Evolutionary conservation across 2,888 invertebrate genomes (phyloP), one percentile per base, ranked within the genome.

Genomic region (Eudemis profundana): DNA sequence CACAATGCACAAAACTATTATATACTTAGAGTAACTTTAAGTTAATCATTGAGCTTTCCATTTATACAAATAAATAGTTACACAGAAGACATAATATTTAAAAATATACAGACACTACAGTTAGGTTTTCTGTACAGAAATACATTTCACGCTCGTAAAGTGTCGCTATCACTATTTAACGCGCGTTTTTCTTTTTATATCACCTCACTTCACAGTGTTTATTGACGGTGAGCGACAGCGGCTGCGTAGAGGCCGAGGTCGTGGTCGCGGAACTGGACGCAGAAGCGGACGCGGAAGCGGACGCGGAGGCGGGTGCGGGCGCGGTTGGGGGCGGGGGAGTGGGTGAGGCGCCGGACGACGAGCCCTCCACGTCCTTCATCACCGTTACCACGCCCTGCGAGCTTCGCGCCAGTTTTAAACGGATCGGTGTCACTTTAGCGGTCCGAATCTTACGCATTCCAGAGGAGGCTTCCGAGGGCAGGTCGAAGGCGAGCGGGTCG

Each of bases 131-230:
- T 79, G 76, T 78, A 75, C 73, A 78, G 33, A 51, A 57, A 72
- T 75, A 79, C 76, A 80, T 81, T 82, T 78, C 70, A 78, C 73
- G 72, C 74, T 76, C 71, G 42, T 17, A 14, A 10, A 57, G 42
- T 59, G 57, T 59, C 50, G 27, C 27, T 50, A 47, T 64, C 50
- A 59, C 64, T 44, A 29, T 15, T 49, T 54, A 59, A 51, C 44
- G 59, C 50, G 64, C 51, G 57, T 51, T 44, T 44, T 51, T 64
- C 84, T 51, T 64, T 84, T 83, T 87, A 89, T 95, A 96, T 97
- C 96, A 96, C 94, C 96, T 96, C 94, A 96, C 96, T 94, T 96
- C 96, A 92, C 96, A 96, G 93, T 96, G 96, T 93, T 96, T 95
- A 86, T 94, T 95, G 78, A 95, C 93, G 82, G 95, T 93, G 82